Base-by-base conservation (phyloP, 2,113 vertebrate species). In the Callocephalon fimbriatum region DNA sequence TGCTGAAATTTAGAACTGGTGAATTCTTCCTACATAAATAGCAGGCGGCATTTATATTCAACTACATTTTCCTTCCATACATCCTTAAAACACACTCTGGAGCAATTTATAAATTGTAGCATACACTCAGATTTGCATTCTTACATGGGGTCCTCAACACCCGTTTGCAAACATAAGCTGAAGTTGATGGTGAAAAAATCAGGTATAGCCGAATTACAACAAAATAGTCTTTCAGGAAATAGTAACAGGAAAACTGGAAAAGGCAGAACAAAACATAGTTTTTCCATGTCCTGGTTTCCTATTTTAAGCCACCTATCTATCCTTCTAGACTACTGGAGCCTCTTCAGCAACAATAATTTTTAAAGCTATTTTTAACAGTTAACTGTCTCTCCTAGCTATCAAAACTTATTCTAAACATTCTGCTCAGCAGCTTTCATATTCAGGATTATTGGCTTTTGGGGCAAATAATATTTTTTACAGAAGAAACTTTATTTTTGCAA, bases 241-340 rank as follows among this genome's bases (percentile, higher is more conserved):
- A 35, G 18, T 72, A 44, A 23, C 4, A 68, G n/a, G 22, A 93
- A 89, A 71, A 79, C 7, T 7, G 4, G 26, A 74, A 86, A 26
- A 68, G 7, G 25, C 0, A 23, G 7, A 78, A 56, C 32, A 15
- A 74, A 76, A 38, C 5, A 7, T 0, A 44, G 4, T 7, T 23
- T n/a, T 76, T 59, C 3, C 42, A 21, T 4, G 3, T 22, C 13
- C 27, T 42, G 16, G 12, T 42, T 88, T 72, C 32, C 26, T 15
- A 25, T 42, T 65, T 87, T 56, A 87, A 83, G 48, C 19, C 10
- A 35, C 4, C 2, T 38, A 15, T 37, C 12, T 19, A 35, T 21
- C 13, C 19, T 67, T 82, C 29, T 59, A 71, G 25, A 37, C 15
- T 78, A 37, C 4, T 66, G 6, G 5, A 88, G 17, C 27, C 54